These are phyloP conservation scores for Dynastes maya DNA, from an alignment of 2,888 invertebrate species.

Conservation along the genomic window DNA sequence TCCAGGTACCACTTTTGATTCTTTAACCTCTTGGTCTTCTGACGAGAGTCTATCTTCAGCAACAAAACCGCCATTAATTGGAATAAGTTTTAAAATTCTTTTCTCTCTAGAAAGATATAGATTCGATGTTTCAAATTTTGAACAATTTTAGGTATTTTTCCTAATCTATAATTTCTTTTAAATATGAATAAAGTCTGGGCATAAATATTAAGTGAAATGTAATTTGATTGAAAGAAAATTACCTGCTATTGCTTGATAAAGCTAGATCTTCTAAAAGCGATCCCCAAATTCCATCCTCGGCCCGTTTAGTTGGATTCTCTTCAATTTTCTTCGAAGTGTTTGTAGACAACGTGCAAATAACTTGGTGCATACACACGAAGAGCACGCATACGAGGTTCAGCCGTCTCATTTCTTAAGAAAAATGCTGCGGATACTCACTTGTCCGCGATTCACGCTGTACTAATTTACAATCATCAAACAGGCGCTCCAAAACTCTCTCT, in stretches of 20 bases:
- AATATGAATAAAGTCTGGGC: no score
- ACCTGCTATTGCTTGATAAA: conserved; percentile 50
- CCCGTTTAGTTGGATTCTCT: conserved; percentile 61
- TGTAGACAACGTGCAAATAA: conserved; percentile 28
- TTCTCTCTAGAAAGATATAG: conserved; percentile 61
- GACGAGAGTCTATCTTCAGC: conserved; percentile 43
- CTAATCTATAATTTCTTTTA: background rate
- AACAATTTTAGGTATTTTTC: no score
- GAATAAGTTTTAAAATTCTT: conserved; percentile 66
- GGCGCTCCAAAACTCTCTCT: conserved; percentile 51
- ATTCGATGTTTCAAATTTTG: conserved; percentile 33
- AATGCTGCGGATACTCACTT: conserved; percentile 40
- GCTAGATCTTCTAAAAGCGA: conserved; percentile 79
- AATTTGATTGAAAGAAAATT: background rate
- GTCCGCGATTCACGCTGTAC: conserved; percentile 43
- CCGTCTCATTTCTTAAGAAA: conserved; percentile 10
- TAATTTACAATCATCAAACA: conserved; percentile 27
- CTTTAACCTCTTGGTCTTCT: conserved; percentile 54
- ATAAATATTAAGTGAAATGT: background rate
- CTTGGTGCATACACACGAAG: conserved; percentile 51
- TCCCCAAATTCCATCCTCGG: conserved; percentile 74
- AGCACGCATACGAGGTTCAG: conserved; percentile 6
- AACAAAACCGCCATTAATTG: conserved; percentile 57
- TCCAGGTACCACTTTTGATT: conserved; percentile 64
- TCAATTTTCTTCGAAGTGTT: conserved; percentile 53